These are phyloP conservation scores for Calyptomena viridis DNA, from an alignment of 2,113 vertebrate genomes.

Conservation along the genomic window DNA sequence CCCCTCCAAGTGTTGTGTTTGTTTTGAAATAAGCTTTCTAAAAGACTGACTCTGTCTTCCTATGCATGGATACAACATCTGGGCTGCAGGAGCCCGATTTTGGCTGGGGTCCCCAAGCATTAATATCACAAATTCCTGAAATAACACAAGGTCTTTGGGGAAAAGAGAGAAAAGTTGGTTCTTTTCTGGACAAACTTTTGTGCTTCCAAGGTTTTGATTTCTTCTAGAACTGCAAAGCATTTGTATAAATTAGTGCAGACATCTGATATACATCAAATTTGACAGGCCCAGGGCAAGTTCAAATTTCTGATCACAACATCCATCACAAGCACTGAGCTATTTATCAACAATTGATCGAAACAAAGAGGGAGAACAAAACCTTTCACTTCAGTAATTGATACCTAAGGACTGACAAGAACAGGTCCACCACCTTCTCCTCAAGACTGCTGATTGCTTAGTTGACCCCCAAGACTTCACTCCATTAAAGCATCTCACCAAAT, in stretches of 20 bases:
- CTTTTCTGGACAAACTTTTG: neutral
- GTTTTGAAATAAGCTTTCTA: neutral
- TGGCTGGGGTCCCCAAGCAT: neutral
- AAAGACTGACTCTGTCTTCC: neutral
- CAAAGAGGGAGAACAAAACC: slow-evolving; percentile 25
- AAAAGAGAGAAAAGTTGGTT: neutral
- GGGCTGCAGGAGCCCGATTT: neutral
- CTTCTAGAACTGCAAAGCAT: neutral
- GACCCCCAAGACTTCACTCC: neutral
- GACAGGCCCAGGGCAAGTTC: slow-evolving; percentile 34
- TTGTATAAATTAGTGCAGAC: slow-evolving; percentile 51
- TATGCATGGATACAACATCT: neutral
- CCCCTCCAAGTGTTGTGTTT: neutral
- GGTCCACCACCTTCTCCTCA: neutral
- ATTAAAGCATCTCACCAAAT: neutral
- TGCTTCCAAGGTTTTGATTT: neutral
- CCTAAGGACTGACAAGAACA: neutral
- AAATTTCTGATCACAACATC: slow-evolving; percentile 47
- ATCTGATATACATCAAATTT: slow-evolving; percentile 45
- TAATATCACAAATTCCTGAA: neutral
- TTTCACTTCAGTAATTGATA: slow-evolving; percentile 11
- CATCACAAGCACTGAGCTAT: slow-evolving; percentile 50
- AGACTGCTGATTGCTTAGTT: neutral
- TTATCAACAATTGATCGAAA: slow-evolving; percentile 47
- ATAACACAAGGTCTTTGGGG: neutral